Evolutionary conservation across 1,140 invertebrate genomes (phyloP).

Genomic region (Trypoxylus dichotomus): DNA sequence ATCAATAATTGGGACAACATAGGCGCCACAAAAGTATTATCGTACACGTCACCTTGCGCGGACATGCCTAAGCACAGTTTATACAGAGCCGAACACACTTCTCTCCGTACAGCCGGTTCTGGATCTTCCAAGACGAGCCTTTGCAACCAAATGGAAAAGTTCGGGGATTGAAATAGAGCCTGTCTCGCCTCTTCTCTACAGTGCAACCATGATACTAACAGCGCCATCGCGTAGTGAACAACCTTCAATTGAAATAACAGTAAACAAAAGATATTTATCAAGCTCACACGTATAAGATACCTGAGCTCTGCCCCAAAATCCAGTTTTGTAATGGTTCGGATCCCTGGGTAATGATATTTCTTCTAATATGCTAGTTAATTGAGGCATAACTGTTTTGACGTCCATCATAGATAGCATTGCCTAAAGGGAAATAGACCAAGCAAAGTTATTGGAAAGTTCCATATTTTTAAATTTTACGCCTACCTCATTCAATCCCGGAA

Average conservation of each 20-base stretch:
- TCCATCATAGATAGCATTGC: conserved; percentile 82
- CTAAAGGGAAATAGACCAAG: conserved; percentile 56
- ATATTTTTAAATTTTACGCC: neutral
- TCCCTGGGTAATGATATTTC: conserved; percentile 79
- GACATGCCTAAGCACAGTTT: conserved; percentile 77
- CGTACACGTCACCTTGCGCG: conserved; percentile 60
- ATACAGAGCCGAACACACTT: conserved; percentile 87
- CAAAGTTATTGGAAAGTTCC: neutral
- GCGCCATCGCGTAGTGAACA: conserved; percentile 78
- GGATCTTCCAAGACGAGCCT: conserved; percentile 81
- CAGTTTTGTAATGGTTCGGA: conserved; percentile 81
- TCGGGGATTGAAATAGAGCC: conserved; percentile 66
- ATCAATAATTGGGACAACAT: conserved; percentile 78
- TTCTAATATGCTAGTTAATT: conserved; percentile 83
- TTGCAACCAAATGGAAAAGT: conserved; percentile 73
- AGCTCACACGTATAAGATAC: conserved; percentile 50
- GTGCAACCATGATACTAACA: conserved; percentile 82
- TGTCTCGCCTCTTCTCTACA: conserved; percentile 68
- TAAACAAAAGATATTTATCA: neutral
- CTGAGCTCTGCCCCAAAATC: conserved; percentile 84
- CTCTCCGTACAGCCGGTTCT: conserved; percentile 81
- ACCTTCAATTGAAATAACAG: conserved; percentile 46
- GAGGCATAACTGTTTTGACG: conserved; percentile 76
- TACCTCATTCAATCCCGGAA: conserved; percentile 48
- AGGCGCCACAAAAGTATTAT: conserved; percentile 68